Percentiles rank a stretch among this genome's conserved stretches.
Conservation (phyloP, 2,113 vertebrate species). For the Hydrolagus affinis region DNA sequence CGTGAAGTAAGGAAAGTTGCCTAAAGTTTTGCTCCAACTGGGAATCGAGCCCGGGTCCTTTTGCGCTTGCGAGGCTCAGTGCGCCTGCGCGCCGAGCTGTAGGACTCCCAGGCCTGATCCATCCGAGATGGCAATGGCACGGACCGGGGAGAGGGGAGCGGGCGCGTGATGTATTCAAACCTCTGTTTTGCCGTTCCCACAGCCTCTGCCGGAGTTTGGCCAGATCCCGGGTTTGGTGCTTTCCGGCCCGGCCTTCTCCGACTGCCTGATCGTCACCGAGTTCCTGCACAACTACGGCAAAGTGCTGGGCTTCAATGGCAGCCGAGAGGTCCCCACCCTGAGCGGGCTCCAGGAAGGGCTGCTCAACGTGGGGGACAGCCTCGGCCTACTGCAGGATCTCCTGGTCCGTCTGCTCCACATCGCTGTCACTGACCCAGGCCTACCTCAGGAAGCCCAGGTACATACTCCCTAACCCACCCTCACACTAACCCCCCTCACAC, state of each 20-base stretch:
- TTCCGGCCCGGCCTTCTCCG: constrained; percentile 71
- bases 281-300: constrained; percentile 87
- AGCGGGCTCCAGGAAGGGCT: constrained; percentile 81
- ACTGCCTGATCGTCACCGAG: constrained; percentile 79
- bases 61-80: background rate
- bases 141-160: background rate
- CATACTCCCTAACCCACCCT: background rate
- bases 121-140: background rate
- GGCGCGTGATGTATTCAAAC: background rate
- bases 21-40: too few relatives aligned
- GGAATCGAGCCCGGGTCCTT: background rate
- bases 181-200: constrained; percentile 17
- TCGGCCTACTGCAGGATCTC: constrained; percentile 75
- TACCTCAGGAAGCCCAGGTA: constrained; percentile 81
- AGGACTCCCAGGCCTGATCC: background rate
- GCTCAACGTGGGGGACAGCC: constrained; percentile 67
- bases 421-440: constrained; percentile 76
- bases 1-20: too few relatives aligned
- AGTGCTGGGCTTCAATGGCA: constrained; percentile 73
- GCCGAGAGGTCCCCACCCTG: constrained; percentile 78
- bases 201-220: constrained; percentile 77
- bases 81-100: too few relatives aligned
- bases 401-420: constrained; percentile 71
- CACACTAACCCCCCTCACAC: too few relatives aligned
- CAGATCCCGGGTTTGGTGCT: constrained; percentile 76